Percentiles rank a stretch among this genome's conserved stretches.
phyloP scores from a whole-genome alignment of 2,113 vertebrate genomes.

The Crypturellus undulatus region DNA sequence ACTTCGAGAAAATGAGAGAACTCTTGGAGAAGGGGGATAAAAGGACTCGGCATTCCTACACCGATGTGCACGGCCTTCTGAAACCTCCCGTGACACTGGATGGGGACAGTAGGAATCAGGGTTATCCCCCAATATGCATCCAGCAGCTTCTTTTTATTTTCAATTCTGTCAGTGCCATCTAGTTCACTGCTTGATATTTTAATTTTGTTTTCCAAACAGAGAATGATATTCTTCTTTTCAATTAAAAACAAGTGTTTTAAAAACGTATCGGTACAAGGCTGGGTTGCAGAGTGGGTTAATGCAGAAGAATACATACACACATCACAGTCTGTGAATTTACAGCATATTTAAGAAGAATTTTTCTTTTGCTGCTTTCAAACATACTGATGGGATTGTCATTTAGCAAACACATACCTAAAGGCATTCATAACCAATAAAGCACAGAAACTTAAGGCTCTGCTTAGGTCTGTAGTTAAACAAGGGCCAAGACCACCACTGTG shows the following conservation, averaged over 20 bases:
- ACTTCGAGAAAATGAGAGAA: too few relatives aligned
- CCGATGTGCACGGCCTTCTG: too few relatives aligned
- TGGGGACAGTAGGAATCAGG: neutral
- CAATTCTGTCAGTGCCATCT: neutral
- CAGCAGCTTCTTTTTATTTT: neutral
- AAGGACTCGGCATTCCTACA: too few relatives aligned
- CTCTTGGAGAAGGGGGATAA: too few relatives aligned
- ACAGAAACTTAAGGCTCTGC: neutral
- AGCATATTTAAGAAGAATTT: rapidly evolving
- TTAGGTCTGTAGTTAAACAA: neutral
- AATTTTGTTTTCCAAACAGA: neutral
- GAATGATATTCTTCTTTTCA: neutral
- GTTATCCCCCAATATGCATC: rapidly evolving
- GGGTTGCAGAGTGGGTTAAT: slow-evolving; percentile 13
- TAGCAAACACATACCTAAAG: neutral
- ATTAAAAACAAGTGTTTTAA: neutral
- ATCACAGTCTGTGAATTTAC: neutral
- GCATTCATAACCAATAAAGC: neutral
- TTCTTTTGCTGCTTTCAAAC: neutral
- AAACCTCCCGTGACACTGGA: too few relatives aligned
- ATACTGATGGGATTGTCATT: neutral
- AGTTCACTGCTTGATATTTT: neutral
- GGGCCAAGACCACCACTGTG: neutral
- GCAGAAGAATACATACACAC: neutral
- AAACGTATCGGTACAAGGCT: neutral